Conservation (phyloP, 1,140 invertebrate genomes). For the Neodiprion virginianus region DNA sequence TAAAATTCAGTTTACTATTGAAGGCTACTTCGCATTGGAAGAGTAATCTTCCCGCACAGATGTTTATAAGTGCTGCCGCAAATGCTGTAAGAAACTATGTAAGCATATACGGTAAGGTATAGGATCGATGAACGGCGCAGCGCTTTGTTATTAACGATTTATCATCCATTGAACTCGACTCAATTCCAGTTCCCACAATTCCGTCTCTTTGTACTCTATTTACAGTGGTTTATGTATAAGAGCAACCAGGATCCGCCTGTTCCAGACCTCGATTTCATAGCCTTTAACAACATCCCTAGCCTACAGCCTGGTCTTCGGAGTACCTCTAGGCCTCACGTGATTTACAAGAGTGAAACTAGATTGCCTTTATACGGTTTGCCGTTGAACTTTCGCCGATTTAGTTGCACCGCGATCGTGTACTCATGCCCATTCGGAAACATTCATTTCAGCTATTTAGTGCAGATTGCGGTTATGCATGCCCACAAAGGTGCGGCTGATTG, state of each 20-base stretch:
- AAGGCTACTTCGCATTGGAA: neutral
- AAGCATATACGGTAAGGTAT: neutral
- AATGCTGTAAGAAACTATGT: neutral
- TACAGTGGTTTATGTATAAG: neutral
- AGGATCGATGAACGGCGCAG: neutral
- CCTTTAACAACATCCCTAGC: neutral
- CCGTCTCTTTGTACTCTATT: neutral
- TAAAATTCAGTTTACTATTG: neutral
- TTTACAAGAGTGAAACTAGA: conserved; percentile 2
- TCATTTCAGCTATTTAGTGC: neutral
- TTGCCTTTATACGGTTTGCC: conserved; percentile 1
- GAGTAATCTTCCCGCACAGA: neutral
- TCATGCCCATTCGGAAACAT: neutral
- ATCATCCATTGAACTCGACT: neutral
- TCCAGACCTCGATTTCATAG: neutral
- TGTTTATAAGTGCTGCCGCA: neutral
- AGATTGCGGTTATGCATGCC: neutral
- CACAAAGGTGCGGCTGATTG: no score
- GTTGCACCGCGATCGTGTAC: neutral
- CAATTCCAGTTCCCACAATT: neutral
- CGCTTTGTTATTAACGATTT: conserved; percentile 7
- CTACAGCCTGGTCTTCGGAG: neutral
- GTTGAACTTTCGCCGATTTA: neutral
- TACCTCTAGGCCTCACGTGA: neutral
- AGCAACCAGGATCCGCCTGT: neutral